These are phyloP conservation scores for Coronaproctus castanopsis DNA, from an alignment of 2,888 invertebrate species.

Conservation along the genomic window DNA sequence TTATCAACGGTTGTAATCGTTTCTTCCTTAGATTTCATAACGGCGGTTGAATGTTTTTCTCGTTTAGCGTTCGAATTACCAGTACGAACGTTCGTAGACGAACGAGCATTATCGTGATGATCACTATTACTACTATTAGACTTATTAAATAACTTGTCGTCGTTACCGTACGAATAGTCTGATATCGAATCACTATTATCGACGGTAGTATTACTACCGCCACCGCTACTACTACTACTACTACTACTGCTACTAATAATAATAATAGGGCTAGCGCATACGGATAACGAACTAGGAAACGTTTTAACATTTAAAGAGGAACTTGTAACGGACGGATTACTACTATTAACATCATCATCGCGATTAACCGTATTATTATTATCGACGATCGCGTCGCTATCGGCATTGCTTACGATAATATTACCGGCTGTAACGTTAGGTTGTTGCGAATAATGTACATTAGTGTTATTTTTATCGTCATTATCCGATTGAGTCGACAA, in stretches of 20 bases:
- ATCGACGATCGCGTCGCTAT: not conserved
- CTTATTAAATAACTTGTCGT: too few species aligned
- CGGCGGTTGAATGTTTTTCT: too few species aligned
- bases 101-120: too few species aligned
- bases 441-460: too few species aligned
- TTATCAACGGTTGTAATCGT: too few species aligned
- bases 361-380: not conserved
- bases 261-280: not conserved
- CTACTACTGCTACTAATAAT: not conserved
- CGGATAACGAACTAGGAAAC: not conserved
- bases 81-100: too few species aligned
- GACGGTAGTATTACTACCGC: not conserved
- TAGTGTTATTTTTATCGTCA: not conserved
- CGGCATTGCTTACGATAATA: not conserved
- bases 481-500: slow-evolving; percentile 16
- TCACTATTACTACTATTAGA: too few species aligned
- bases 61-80: too few species aligned
- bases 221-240: too few species aligned
- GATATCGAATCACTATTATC: too few species aligned
- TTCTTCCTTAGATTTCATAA: too few species aligned
- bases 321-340: not conserved
- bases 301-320: not conserved
- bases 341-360: not conserved
- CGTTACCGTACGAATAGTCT: too few species aligned
- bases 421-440: not conserved